Evolutionary conservation across 1,140 invertebrate species (phyloP).

Genomic region (Bombus balteatus): DNA sequence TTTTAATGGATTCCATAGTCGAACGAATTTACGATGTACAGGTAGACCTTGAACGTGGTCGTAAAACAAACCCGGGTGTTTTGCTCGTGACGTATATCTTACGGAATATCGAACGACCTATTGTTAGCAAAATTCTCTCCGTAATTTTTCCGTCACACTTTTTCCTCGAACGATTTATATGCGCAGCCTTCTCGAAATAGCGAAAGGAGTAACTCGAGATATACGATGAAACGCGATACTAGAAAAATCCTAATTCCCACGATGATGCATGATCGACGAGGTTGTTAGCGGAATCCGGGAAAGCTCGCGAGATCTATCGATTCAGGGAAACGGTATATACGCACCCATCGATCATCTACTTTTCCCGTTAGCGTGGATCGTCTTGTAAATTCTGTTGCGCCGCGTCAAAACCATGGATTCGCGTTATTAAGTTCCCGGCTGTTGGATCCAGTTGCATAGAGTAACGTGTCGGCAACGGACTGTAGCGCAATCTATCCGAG

Average conservation of each 20-base stretch:
- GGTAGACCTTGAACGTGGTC: constrained; percentile 50
- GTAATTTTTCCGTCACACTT: background rate
- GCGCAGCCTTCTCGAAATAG: background rate
- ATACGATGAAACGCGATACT: constrained; percentile 5
- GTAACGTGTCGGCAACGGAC: constrained; percentile 64
- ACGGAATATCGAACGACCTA: constrained; percentile 35
- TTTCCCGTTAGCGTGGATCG: constrained; percentile 27
- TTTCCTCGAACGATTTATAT: background rate
- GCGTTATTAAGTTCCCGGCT: constrained; percentile 62
- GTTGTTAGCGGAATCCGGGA: constrained; percentile 5
- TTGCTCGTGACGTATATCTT: background rate
- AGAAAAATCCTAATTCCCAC: background rate
- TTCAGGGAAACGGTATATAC: constrained; percentile 37
- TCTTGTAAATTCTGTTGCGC: constrained; percentile 56
- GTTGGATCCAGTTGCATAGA: constrained; percentile 51
- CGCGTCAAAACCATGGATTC: constrained; percentile 54
- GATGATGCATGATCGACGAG: background rate
- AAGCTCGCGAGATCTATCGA: constrained; percentile 18
- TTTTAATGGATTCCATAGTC: constrained; percentile 15
- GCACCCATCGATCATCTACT: constrained; percentile 65
- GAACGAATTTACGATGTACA: constrained; percentile 53
- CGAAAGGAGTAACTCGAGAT: background rate
- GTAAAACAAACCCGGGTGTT: constrained; percentile 46
- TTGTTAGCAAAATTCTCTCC: background rate
- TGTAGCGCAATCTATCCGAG: constrained; percentile 65